Base-by-base conservation (phyloP, 2,888 invertebrate species). In the Keiferia lycopersicella region DNA sequence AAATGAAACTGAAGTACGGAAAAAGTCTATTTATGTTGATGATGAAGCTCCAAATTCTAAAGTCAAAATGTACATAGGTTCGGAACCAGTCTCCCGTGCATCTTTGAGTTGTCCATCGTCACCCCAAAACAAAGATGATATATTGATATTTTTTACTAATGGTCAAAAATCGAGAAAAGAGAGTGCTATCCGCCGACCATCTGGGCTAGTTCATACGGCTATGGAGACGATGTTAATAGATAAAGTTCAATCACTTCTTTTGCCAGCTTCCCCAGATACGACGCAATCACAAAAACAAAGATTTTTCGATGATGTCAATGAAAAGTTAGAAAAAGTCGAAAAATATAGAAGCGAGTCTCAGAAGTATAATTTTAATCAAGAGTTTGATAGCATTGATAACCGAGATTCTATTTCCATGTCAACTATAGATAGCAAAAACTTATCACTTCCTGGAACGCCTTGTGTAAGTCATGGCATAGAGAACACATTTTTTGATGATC, bases 211-310 rank as follows among this genome's bases (percentile, higher is more conserved):
- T 56, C 91, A 91, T 62, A 92, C 92, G 20, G 93, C 93, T 22
- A 91, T 93, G 84, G 91, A 92, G 74, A 93, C 93, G 51, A 93
- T 93, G 65, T 82, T 93, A 11, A 87, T 93, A 67, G 93, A 93
- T 68, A 92, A 88, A 80, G 91, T 93, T 0, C 92, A 90, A 61
- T 82, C 84, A 48, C 69, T 91, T 50, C 79, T 91, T 62, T 73
- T 90, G 68, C 88, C 90, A 0, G 79, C 90, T 26, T 84, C 87
- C 30, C 88, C 91, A 16, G 84, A 85, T 64, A 76, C 77, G 0
- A 63, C 70, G 11, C 74, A 77, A 65, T 69, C 71, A 57, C 73
- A 77, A 60, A 81, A 83, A 26, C 77, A 79, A 66, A 82, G 87
- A 68, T 91, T 91, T 72, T 90, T 91, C 70, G 80, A 81, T 66